Base-by-base conservation (phyloP, 2,888 invertebrate species). In the Acholoe squamosa region DNA sequence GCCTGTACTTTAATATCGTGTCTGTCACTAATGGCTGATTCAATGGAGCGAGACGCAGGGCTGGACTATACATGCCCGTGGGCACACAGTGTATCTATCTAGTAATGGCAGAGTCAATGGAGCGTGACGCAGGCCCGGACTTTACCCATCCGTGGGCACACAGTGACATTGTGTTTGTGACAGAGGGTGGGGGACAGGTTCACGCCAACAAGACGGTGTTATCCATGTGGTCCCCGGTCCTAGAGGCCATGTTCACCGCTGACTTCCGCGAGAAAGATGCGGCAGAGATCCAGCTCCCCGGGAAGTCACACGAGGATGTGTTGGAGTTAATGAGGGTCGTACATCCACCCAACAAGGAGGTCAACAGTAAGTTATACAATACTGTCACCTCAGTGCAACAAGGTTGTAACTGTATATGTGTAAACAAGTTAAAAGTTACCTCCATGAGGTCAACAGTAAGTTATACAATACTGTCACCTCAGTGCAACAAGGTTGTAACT, bases 201-300 rank as follows among this genome's bases (percentile, higher is more conserved):
- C 43, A 91, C 31, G 91, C 91, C 25, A 91, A 89, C 76, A 89
- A 77, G 33, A 80, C 89, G 7, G 86, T 91, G 22, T 25, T 91
- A 56, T 91, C 80, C 31, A 91, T 91, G 91, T 91, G 91, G 89
- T 89, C 89, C 5, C 91, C 91, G 22, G 89, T 91, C 12, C 31
- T 91, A 16, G 61, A 90, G n/a, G 90, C 90, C 51, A 91, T 91
- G 56, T 91, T 77, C 86, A 52, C 28, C 16, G 22, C 52, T 1
- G 54, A 86, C 84, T 90, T 76, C 51, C 84, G 88, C 51, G 77
- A 80, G 76, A 76, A 80, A 25, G 33, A 90, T 43, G 89, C 90
- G 7, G 51, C 71, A 25, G 89, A 90, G 54, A 90, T 90, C 34
- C 31, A 56, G 84, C 33, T 90, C 25, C 90, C 90, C 16, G 90